Conservation (phyloP, 2,888 invertebrate species). For the Euplexia lucipara region DNA sequence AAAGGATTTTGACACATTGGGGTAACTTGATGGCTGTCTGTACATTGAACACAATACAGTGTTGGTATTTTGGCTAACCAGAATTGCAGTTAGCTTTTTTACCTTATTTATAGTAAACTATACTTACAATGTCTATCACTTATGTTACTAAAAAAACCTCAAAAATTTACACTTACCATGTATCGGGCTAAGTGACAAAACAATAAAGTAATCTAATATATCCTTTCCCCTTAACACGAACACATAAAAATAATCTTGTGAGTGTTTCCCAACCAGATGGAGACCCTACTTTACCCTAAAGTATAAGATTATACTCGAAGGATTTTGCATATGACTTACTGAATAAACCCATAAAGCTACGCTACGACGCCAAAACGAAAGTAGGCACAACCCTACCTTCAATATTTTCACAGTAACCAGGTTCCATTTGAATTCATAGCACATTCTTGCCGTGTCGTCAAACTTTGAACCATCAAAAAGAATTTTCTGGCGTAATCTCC, state of each 20-base stretch:
- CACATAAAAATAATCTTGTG: slow-evolving; percentile 37
- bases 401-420: slow-evolving; percentile 25
- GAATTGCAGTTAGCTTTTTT: no score
- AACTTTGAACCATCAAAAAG: slow-evolving; percentile 63
- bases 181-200: background rate
- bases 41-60: no score
- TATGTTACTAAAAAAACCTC: no score
- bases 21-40: no score
- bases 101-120: no score
- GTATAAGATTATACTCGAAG: slow-evolving; percentile 33
- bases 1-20: no score
- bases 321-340: slow-evolving; percentile 48
- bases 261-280: slow-evolving; percentile 33
- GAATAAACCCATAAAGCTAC: slow-evolving; percentile 30
- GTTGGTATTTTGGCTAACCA: no score
- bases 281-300: slow-evolving; percentile 39
- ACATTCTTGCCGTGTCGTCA: slow-evolving; percentile 57
- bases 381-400: background rate
- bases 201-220: background rate
- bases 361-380: slow-evolving; percentile 19
- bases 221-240: background rate
- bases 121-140: no score
- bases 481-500: slow-evolving; percentile 60
- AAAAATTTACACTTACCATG: background rate
- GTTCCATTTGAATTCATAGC: slow-evolving; percentile 60